These are phyloP conservation scores for Cyclargus thomasi DNA, from an alignment of 1,140 invertebrate species.

Conservation along the genomic window DNA sequence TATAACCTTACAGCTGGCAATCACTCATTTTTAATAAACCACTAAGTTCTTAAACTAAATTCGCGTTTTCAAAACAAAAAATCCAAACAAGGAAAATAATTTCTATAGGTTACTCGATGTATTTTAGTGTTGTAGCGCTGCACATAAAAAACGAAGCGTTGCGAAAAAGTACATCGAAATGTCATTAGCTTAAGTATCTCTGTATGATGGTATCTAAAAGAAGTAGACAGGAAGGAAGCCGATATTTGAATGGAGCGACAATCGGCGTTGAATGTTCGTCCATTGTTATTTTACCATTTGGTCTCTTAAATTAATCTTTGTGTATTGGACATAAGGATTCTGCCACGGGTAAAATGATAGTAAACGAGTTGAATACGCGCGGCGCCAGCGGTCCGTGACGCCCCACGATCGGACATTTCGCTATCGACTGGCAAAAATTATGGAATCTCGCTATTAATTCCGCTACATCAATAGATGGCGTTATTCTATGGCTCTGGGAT, in stretches of 20 bases:
- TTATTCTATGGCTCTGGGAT: too few species aligned
- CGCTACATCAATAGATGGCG: too few species aligned
- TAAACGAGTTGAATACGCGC: slow-evolving; percentile 2
- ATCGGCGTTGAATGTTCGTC: slow-evolving; percentile 24
- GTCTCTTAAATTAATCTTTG: too few species aligned
- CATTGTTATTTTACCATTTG: too few species aligned
- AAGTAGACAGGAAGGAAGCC: slow-evolving; percentile 29
- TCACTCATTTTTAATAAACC: not conserved
- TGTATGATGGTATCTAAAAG: slow-evolving; percentile 28
- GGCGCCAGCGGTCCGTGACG: slow-evolving; percentile 20
- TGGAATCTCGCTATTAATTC: slow-evolving; percentile 13
- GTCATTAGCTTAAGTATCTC: slow-evolving; percentile 30
- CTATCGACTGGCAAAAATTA: not conserved
- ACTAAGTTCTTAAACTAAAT: not conserved
- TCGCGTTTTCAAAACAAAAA: not conserved
- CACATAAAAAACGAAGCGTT: slow-evolving; percentile 1
- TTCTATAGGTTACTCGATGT: not conserved
- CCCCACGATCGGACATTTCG: slow-evolving; percentile 20
- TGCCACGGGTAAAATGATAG: too few species aligned
- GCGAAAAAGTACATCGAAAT: slow-evolving; percentile 27
- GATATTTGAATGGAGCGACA: slow-evolving; percentile 29
- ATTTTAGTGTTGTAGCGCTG: not conserved
- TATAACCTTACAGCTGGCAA: not conserved
- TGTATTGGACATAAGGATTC: too few species aligned
- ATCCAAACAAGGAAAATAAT: not conserved